Base-by-base conservation (phyloP, 2,888 invertebrate species). In the Rotaria socialis region DNA sequence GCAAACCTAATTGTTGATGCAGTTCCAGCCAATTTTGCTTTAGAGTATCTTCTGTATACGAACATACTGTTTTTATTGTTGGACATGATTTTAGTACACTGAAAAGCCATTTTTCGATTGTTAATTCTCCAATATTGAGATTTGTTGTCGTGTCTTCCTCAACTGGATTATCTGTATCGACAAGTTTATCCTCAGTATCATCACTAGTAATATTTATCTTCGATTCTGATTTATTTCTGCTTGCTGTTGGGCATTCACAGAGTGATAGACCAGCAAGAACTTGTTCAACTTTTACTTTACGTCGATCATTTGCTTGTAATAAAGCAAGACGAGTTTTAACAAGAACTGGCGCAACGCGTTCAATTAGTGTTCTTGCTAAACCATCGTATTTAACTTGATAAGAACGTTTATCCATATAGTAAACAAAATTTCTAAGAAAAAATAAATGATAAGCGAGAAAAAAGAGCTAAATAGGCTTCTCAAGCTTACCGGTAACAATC, bases 361-460 rank as follows among this genome's bases (percentile, higher is more conserved):
- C 47, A 3, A 80, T 47, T 47, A 80, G n/a, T 24, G 80, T 80
- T n/a, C 80, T 22, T 80, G 80, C 80, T 47, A 80, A 47, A 19
- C 80, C 80, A 80, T 80, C 80, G 24, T 80, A 80, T 80, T 80
- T 80, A 7, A 80, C 80, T 47, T 80, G 80, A 80, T 80, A 80
- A 4, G 80, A 80, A 80, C 80, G 80, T 80, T 80, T 80, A n/a
- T 80, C 80, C 80, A 80, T 80, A 24, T 80, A 80, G 16, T 80
- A 80, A 80, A 80, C 80, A 80, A 80, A 80, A 80, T 80, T 80
- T 47, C 80, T 80, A 67, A 67, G 19, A 6, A 67, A 27, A 67
- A 6, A 19, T 10, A 35, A 27, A 16, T 4, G 11, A 14, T 47
- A 7, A 47, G 41, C 6, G 41, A 11, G 4, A 52, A 52, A 52